Conservation (phyloP, 2,888 invertebrate species). For the Myopa tessellatipennis region DNA sequence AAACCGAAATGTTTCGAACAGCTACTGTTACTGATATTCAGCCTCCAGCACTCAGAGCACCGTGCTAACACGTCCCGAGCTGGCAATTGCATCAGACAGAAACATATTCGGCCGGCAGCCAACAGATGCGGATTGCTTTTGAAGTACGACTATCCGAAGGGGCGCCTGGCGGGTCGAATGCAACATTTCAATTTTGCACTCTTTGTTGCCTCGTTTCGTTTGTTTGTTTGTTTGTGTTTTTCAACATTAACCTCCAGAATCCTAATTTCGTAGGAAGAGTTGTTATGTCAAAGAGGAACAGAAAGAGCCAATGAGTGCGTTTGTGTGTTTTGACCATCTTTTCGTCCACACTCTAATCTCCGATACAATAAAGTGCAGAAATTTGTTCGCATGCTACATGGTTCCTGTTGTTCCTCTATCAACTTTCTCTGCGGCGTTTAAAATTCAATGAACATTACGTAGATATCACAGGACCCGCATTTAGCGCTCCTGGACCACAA, state of each 20-base stretch:
- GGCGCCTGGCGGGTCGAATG: background rate
- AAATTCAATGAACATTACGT: slow-evolving; percentile 14
- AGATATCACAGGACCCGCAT: background rate
- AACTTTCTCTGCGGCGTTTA: slow-evolving; percentile 4
- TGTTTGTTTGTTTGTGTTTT: background rate
- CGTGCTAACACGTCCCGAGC: background rate
- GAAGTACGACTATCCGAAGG: background rate
- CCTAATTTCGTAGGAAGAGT: slow-evolving; percentile 5
- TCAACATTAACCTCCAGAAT: slow-evolving; percentile 27
- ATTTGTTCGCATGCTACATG: background rate
- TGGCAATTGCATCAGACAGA: slow-evolving; percentile 26
- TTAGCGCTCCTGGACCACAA: background rate
- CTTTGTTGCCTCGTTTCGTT: background rate
- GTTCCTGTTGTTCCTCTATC: background rate
- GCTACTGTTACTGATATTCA: background rate
- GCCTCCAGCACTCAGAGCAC: background rate
- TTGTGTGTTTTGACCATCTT: no score
- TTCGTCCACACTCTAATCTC: no score
- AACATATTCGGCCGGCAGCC: slow-evolving; percentile 23
- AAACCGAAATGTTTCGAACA: background rate
- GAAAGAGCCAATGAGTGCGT: background rate
- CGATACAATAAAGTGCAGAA: background rate
- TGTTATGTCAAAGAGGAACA: background rate
- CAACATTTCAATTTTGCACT: slow-evolving; percentile 19
- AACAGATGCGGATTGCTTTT: background rate